phyloP scores from a whole-genome alignment of 2,888 invertebrate species.

The Aspidiotus rigidus region DNA sequence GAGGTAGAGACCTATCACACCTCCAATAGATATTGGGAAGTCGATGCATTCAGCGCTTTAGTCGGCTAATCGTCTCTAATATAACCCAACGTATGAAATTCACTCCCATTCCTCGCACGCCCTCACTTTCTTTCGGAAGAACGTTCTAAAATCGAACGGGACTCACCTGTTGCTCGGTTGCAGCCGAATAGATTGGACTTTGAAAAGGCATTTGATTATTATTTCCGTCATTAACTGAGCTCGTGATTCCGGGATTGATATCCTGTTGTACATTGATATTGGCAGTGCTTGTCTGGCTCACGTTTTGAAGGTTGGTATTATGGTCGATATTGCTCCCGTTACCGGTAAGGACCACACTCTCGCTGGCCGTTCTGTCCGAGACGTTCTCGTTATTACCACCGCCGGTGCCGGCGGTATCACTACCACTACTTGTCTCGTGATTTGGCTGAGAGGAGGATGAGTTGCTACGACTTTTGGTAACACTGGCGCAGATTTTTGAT shows the following conservation, averaged over 20 bases:
- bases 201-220: constrained; percentile 4
- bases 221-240: constrained; percentile 15
- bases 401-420: not conserved
- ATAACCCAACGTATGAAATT: too few species aligned
- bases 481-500: not conserved
- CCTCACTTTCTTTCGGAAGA: too few species aligned
- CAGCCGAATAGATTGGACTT: not conserved
- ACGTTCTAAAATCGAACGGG: not conserved
- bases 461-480: not conserved
- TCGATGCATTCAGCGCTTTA: too few species aligned
- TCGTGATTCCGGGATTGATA: constrained; percentile 1
- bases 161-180: constrained; percentile 8
- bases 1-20: too few species aligned
- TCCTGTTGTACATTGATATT: constrained; percentile 11
- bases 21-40: too few species aligned
- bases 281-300: constrained; percentile 1
- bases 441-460: not conserved
- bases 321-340: not conserved
- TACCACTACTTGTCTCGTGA: not conserved
- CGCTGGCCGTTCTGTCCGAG: not conserved
- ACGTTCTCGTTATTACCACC: not conserved
- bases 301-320: not conserved
- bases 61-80: too few species aligned
- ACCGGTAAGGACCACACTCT: not conserved
- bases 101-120: too few species aligned